Evolutionary conservation across 2,113 vertebrate genomes (phyloP).

Genomic region (Sturnira hondurensis): DNA sequence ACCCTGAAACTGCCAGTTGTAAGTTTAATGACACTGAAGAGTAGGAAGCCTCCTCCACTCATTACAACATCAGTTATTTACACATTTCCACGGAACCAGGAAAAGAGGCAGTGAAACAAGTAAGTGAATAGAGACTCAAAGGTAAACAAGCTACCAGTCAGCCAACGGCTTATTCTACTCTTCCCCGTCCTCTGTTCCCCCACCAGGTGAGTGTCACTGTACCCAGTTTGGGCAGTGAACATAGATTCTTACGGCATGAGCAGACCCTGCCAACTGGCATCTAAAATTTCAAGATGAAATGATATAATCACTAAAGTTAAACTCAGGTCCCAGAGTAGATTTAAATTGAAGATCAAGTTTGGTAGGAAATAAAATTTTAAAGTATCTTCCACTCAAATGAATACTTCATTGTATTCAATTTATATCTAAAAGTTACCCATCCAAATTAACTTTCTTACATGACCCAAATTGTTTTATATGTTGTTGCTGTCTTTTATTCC

Average conservation of each 20-base stretch:
- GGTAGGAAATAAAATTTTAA: conserved; percentile 32
- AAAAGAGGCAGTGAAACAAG: conserved; percentile 20
- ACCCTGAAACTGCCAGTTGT: not conserved
- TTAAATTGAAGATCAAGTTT: conserved; percentile 28
- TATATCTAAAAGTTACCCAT: not conserved
- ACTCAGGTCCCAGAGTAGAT: not conserved
- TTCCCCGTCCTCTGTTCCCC: not conserved
- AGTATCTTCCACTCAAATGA: conserved; percentile 9
- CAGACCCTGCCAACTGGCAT: not conserved
- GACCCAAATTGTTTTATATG: not conserved
- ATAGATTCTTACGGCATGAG: not conserved
- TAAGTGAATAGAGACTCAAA: not conserved
- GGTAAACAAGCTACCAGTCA: not conserved
- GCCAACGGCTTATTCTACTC: not conserved
- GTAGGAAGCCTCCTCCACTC: not conserved
- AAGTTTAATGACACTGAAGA: not conserved
- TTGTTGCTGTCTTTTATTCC: not conserved
- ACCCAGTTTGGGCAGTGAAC: not conserved
- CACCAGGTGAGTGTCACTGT: not conserved
- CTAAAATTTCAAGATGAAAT: conserved; percentile 32
- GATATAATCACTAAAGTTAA: not conserved
- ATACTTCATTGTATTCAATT: not conserved
- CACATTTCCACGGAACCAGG: not conserved
- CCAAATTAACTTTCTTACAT: not conserved
- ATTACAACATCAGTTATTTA: conserved; percentile 41